Evolutionary conservation across 2,113 vertebrate species (phyloP).

Genomic region (Takifugu bimaculatus): DNA sequence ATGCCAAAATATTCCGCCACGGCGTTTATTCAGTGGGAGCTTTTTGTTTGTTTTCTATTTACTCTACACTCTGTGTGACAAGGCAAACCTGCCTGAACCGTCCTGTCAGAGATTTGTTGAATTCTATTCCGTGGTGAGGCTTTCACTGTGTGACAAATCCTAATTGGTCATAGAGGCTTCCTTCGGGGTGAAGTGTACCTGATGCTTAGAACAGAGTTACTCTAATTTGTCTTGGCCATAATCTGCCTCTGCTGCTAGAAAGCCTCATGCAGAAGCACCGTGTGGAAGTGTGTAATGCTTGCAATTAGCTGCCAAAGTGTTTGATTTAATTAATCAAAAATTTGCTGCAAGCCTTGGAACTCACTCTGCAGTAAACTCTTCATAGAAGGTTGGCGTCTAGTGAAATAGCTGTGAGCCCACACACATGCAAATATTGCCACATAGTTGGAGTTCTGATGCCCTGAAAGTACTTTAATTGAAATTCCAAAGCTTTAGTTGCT

Average conservation of each 20-base stretch:
- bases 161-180: slow-evolving; percentile 70
- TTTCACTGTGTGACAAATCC: slow-evolving; percentile 72
- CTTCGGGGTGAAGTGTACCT: slow-evolving; percentile 69
- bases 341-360: slow-evolving; percentile 66
- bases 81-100: slow-evolving; percentile 56
- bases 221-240: slow-evolving; percentile 74
- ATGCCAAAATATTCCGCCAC: slow-evolving; percentile 46
- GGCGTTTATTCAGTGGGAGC: slow-evolving; percentile 34
- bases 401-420: slow-evolving; percentile 40
- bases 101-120: slow-evolving; percentile 49
- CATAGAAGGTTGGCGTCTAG: slow-evolving; percentile 53
- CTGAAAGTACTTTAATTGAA: slow-evolving; percentile 8
- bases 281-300: slow-evolving; percentile 67
- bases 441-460: background rate
- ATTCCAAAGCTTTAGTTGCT: background rate
- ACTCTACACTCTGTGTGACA: slow-evolving; percentile 62
- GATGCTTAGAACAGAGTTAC: slow-evolving; percentile 66
- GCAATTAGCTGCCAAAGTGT: slow-evolving; percentile 69
- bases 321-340: slow-evolving; percentile 77
- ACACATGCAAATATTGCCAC: slow-evolving; percentile 31
- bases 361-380: slow-evolving; percentile 47
- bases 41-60: slow-evolving; percentile 63
- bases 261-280: slow-evolving; percentile 62
- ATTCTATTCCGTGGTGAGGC: slow-evolving; percentile 52
- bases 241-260: slow-evolving; percentile 61